Conservation (phyloP, 2,888 invertebrate genomes). For the Xylota sylvarum region DNA sequence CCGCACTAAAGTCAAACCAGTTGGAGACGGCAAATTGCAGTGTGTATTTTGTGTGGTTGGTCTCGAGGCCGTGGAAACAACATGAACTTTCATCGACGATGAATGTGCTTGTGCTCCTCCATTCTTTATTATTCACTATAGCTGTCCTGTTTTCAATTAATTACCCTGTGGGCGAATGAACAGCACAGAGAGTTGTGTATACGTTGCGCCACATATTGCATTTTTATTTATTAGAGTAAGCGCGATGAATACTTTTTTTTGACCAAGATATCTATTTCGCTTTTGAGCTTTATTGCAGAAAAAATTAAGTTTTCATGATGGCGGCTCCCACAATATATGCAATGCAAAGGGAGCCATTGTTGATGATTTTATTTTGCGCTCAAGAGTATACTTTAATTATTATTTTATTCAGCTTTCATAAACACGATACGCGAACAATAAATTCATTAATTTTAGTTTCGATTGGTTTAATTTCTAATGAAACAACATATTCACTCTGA, state of each 20-base stretch:
- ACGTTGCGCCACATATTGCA: slow-evolving; percentile 45
- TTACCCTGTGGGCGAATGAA: slow-evolving; percentile 6
- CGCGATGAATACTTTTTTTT: background rate
- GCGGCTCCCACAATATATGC: slow-evolving; percentile 59
- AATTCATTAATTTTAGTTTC: background rate
- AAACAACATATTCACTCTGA: background rate
- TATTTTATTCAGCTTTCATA: background rate
- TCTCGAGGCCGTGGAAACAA: slow-evolving; percentile 21
- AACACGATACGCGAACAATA: background rate
- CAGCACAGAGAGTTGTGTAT: background rate
- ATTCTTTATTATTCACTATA: slow-evolving; percentile 1
- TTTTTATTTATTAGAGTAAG: slow-evolving; percentile 17
- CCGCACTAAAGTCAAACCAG: slow-evolving; percentile 55
- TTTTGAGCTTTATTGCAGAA: slow-evolving; percentile 1
- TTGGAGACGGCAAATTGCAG: slow-evolving; percentile 70
- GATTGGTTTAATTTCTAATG: background rate
- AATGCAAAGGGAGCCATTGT: slow-evolving; percentile 21
- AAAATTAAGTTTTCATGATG: slow-evolving; percentile 45
- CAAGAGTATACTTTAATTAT: slow-evolving; percentile 25
- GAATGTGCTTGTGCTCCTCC: slow-evolving; percentile 13
- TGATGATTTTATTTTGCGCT: slow-evolving; percentile 27
- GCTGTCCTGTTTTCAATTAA: background rate
- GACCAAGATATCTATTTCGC: background rate
- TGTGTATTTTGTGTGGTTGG: slow-evolving; percentile 23
- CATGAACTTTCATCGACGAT: slow-evolving; percentile 7